Conservation (phyloP, 1,140 invertebrate genomes). For the Drosophila quadrilineata region DNA sequence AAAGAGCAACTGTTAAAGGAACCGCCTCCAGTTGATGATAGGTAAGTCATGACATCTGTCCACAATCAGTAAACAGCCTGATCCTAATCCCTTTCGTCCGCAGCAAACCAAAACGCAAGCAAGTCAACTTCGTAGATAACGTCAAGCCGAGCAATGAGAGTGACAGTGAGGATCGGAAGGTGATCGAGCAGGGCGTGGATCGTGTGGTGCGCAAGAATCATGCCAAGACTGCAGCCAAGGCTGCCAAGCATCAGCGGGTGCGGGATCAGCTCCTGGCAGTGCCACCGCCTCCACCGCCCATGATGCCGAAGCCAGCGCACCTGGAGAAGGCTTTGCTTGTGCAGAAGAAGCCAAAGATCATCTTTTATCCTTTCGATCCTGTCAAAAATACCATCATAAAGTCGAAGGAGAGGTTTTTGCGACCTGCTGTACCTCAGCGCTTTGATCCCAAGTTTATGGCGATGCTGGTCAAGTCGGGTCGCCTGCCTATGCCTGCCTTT, state of each 20-base stretch:
- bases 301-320: constrained; percentile 35
- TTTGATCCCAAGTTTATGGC: constrained; percentile 65
- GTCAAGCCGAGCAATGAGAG: constrained; percentile 68
- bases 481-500: constrained; percentile 45
- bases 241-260: constrained; percentile 39
- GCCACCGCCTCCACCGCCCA: constrained; percentile 49
- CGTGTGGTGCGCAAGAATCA: constrained; percentile 37
- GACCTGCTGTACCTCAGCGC: constrained; percentile 24
- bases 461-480: constrained; percentile 60
- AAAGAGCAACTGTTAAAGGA: neutral
- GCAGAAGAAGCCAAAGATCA: constrained; percentile 55
- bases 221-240: constrained; percentile 24
- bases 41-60: constrained; percentile 2
- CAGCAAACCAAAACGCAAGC: constrained; percentile 67
- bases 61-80: neutral
- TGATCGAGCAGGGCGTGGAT: constrained; percentile 42
- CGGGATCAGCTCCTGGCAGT: constrained; percentile 46
- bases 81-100: neutral
- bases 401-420: constrained; percentile 24
- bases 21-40: constrained; percentile 34
- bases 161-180: constrained; percentile 64
- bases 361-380: constrained; percentile 55
- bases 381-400: constrained; percentile 40
- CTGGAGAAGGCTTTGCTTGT: constrained; percentile 52
- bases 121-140: constrained; percentile 71